Evolutionary conservation across 92 coral and sea anemone genomes (phyloP), one percentile per base, ranked within the genome.

Genomic region (Palythoa heliodiscus): DNA sequence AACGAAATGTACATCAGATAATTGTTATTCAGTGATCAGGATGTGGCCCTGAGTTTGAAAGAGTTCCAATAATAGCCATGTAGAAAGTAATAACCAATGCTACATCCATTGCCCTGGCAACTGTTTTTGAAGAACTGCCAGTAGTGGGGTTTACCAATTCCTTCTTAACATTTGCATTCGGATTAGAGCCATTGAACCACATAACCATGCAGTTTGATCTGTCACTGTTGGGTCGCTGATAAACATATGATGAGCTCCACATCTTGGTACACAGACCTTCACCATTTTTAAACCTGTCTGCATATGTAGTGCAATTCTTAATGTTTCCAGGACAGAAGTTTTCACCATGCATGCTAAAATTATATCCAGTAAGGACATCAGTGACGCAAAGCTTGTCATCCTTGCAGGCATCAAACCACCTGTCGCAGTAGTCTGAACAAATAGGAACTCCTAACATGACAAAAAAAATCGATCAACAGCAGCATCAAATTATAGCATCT

Each of bases 321-420:
- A 88, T 69, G 1, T 64, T 89, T 3, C n/a, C n/a, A n/a, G 98
- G 98, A 74, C 98, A 95, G 66, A 84, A 54, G 78, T 94, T 94
- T 40, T 87, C 88, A 15, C 89, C 89, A 85, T 88, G 87, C 43
- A 75, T 68, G 6, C 91, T 88, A 60, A 40, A 86, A 75, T 89
- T 84, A 48, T 92, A 94, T 43, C 94, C 95, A 38, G 15, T 86
- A 60, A 96, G 71, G 71, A 94, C 96, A 91, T 96, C 92, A 17
- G 92, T 89, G 61, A 96, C 98, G 88, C 98, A 96, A 79, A 95
- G 89, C 54, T 76, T 82, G 84, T 96, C 98, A 76, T 87, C 75
- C 86, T 85, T 91, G 78, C 98, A 96, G 10, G 98, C 98, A 38
- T 92, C 91, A 88, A 76, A 94, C 98, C 98, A 96, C n/a, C 23